These are phyloP conservation scores for Portevinia maculata DNA, from an alignment of 2,888 invertebrate genomes.

Conservation along the genomic window DNA sequence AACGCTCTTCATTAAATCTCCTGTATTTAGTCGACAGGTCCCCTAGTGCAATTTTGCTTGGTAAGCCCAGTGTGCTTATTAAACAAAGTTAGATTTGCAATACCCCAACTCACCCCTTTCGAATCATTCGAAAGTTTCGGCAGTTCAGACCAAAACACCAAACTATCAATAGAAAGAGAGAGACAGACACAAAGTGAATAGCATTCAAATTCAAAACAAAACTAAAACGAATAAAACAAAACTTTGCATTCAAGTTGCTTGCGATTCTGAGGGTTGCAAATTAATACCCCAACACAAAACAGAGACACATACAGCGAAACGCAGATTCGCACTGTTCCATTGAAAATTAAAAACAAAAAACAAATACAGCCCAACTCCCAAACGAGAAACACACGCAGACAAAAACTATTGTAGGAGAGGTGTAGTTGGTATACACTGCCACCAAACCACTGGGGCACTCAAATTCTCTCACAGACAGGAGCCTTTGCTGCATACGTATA, in stretches of 20 bases:
- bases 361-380: constrained; percentile 3
- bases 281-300: constrained; percentile 17
- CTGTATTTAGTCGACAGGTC: no score
- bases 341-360: constrained; percentile 2
- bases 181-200: background rate
- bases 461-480: background rate
- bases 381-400: constrained; percentile 9
- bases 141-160: background rate
- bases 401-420: constrained; percentile 2
- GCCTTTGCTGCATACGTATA: background rate
- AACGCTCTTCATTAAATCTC: no score
- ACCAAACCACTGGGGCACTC: no score
- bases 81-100: constrained; percentile 40
- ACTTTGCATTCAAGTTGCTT: constrained; percentile 17
- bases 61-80: constrained; percentile 19
- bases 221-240: constrained; percentile 15
- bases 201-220: background rate
- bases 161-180: background rate
- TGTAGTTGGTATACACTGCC: background rate
- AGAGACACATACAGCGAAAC: constrained; percentile 11
- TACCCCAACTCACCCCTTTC: background rate
- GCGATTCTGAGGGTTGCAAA: constrained; percentile 26
- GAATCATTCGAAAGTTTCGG: no score
- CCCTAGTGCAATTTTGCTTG: constrained; percentile 17
- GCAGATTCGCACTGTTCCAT: background rate